Percentiles rank a stretch among this genome's conserved stretches.
Conservation (phyloP, 2,888 invertebrate genomes). For the Tinea trinotella region DNA sequence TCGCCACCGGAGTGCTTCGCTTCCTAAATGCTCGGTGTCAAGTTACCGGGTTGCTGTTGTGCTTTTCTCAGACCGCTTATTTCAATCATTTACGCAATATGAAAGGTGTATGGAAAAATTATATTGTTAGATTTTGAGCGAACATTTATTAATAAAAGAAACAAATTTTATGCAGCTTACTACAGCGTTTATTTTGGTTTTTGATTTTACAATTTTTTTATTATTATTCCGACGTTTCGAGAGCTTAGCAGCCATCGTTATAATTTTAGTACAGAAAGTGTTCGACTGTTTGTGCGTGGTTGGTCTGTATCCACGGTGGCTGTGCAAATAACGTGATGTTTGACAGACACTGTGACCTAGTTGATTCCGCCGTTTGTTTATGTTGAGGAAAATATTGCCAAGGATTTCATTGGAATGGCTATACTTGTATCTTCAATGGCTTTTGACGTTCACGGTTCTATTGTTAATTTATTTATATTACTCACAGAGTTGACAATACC, state of each 20-base stretch:
- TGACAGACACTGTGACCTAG: background rate
- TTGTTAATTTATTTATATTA: conserved; percentile 18
- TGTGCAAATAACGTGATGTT: background rate
- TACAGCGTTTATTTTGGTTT: too few relatives aligned
- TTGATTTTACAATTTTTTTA: too few relatives aligned
- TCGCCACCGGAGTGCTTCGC: conserved; percentile 36
- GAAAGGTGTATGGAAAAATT: too few relatives aligned
- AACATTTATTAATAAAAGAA: too few relatives aligned
- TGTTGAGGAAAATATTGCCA: conserved; percentile 12
- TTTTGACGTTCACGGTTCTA: conserved; percentile 16
- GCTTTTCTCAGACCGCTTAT: background rate
- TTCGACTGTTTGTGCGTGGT: too few relatives aligned
- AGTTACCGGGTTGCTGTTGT: conserved; percentile 32
- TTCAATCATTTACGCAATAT: too few relatives aligned
- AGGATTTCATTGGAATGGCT: conserved; percentile 15
- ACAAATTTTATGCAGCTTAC: too few relatives aligned
- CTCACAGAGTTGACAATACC: background rate
- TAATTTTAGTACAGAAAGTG: too few relatives aligned
- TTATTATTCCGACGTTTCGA: too few relatives aligned
- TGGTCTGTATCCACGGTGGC: too few relatives aligned
- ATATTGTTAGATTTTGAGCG: too few relatives aligned
- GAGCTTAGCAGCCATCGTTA: too few relatives aligned
- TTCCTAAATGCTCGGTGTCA: conserved; percentile 47
- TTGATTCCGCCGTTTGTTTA: background rate
- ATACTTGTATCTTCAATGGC: conserved; percentile 3